Evolutionary conservation across 2,113 vertebrate genomes (phyloP).

Genomic region (Acinonyx jubatus): DNA sequence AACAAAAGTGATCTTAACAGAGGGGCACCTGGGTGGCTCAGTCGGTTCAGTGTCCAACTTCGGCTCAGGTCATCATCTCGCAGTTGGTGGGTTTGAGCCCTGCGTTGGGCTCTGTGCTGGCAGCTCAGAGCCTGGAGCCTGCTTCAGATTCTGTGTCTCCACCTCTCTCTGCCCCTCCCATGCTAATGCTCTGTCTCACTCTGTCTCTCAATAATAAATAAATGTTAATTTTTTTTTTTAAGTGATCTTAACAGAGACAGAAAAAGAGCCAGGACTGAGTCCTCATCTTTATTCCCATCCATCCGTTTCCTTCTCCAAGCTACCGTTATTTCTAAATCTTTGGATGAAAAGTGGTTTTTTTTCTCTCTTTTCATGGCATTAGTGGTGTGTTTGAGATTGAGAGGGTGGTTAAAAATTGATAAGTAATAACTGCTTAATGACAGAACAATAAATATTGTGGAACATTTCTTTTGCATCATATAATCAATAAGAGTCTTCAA

Average conservation of each 20-base stretch:
- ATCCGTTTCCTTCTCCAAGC: background rate
- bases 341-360: background rate
- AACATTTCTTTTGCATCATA: background rate
- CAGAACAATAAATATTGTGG: background rate
- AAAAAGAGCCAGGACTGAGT: background rate
- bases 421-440: background rate
- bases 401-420: background rate
- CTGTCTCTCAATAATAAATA: no score
- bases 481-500: background rate
- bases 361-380: background rate
- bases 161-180: no score
- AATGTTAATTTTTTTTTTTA: no score
- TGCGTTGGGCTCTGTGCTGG: no score
- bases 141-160: no score
- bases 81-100: no score
- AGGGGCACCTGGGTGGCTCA: no score
- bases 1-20: background rate
- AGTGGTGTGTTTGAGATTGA: background rate
- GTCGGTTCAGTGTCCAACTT: no score
- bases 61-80: no score
- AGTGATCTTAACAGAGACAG: background rate
- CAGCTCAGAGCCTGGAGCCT: no score
- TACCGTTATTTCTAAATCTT: background rate
- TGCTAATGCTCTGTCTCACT: no score
- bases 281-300: background rate